A percentile compares a stretch with the other conserved stretches of the same genome.
Evolutionary conservation across 2,888 invertebrate genomes (phyloP).

Genomic region (Sturmia bella): DNA sequence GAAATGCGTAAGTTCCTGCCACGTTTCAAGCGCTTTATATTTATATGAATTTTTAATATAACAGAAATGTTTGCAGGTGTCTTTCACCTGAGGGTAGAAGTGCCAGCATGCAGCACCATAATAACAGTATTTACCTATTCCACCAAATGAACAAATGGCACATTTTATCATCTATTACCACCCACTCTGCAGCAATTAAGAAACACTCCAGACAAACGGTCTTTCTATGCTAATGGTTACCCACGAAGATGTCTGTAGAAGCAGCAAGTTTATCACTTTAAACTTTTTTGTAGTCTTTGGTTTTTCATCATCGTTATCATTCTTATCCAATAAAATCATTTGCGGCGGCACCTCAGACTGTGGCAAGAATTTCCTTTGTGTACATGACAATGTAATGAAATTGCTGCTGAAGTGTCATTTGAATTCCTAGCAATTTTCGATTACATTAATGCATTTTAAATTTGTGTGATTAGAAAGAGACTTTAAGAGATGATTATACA

Average conservation of each 20-base stretch:
- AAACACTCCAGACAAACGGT: too few species aligned
- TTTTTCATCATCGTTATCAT: conserved; percentile 9
- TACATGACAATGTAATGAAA: conserved; percentile 30
- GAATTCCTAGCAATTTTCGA: conserved; percentile 14
- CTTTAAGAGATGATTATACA: not conserved
- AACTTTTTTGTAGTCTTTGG: not conserved
- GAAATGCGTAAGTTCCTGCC: conserved; percentile 31
- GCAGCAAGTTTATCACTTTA: not conserved
- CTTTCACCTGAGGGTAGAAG: not conserved
- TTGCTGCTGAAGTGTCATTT: conserved; percentile 40
- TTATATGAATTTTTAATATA: not conserved
- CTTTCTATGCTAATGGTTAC: too few species aligned
- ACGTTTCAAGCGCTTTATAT: conserved; percentile 13
- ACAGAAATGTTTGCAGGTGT: not conserved
- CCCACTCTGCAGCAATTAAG: too few species aligned
- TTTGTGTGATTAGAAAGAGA: not conserved
- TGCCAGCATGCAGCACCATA: too few species aligned
- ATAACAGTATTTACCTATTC: too few species aligned
- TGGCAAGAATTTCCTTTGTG: conserved; percentile 13
- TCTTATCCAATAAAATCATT: not conserved
- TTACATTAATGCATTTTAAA: conserved; percentile 24
- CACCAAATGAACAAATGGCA: too few species aligned
- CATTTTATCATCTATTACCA: too few species aligned
- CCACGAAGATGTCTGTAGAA: too few species aligned
- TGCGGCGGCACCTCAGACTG: conserved; percentile 24